Evolutionary conservation across 2,113 vertebrate genomes (phyloP).

Genomic region (Paedocypris sp.): DNA sequence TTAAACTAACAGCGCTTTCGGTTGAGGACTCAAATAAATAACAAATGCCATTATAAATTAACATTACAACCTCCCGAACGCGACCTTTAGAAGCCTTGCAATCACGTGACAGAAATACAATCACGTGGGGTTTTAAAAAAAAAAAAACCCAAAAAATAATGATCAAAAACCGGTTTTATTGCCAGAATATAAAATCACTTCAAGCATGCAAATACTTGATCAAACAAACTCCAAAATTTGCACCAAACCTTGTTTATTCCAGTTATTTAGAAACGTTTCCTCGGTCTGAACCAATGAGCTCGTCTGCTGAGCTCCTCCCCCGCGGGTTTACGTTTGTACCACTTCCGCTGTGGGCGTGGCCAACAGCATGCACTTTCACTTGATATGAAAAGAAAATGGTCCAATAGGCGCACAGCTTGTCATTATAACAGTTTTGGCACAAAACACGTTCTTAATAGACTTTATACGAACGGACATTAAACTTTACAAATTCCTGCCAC

Average conservation of each 20-base stretch:
- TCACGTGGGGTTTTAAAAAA: not conserved
- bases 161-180: not conserved
- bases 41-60: not conserved
- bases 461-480: too few species aligned
- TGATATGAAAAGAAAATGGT: too few species aligned
- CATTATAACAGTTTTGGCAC: not conserved
- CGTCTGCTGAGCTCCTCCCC: not conserved
- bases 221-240: not conserved
- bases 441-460: not conserved
- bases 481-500: too few species aligned
- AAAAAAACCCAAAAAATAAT: not conserved
- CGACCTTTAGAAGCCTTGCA: not conserved
- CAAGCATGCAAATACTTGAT: not conserved
- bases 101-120: not conserved
- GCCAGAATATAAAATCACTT: not conserved
- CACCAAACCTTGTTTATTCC: not conserved
- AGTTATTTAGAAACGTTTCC: not conserved
- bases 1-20: not conserved
- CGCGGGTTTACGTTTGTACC: not conserved
- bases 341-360: slow-evolving; percentile 46
- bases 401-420: not conserved
- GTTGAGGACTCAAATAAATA: not conserved
- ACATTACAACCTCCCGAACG: not conserved
- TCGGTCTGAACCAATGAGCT: not conserved
- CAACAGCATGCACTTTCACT: too few species aligned